Evolutionary conservation across 1,140 invertebrate genomes (phyloP).

Genomic region (Antheraea mylitta): DNA sequence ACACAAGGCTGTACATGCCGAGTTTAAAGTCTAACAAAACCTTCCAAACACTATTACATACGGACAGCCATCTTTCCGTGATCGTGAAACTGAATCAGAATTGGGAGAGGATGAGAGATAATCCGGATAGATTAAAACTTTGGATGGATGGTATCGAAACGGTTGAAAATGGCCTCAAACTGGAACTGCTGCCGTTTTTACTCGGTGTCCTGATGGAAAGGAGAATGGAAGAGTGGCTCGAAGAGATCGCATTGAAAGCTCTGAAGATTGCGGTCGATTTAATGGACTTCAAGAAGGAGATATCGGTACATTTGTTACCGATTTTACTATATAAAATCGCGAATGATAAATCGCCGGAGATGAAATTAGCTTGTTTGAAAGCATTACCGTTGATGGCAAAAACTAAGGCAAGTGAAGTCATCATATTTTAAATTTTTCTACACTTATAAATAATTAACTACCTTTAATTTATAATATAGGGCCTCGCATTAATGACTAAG

Average conservation of each 20-base stretch:
- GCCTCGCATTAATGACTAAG: too few relatives aligned
- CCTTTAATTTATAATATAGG: too few relatives aligned
- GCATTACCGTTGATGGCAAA: conserved; percentile 61
- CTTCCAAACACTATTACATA: conserved; percentile 49
- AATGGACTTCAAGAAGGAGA: conserved; percentile 48
- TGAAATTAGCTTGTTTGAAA: conserved; percentile 58
- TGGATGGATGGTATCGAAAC: conserved; percentile 48
- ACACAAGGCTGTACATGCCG: conserved; percentile 43
- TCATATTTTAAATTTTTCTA: too few relatives aligned
- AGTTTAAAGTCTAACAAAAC: conserved; percentile 55
- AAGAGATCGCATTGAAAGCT: conserved; percentile 39
- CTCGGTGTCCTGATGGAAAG: conserved; percentile 48
- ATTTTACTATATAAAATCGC: conserved; percentile 60
- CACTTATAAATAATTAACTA: too few relatives aligned
- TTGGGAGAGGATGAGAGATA: conserved; percentile 53
- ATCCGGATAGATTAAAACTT: conserved; percentile 44
- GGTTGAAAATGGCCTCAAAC: conserved; percentile 38
- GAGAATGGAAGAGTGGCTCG: conserved; percentile 33
- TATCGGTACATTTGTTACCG: conserved; percentile 53
- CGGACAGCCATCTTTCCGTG: conserved; percentile 44
- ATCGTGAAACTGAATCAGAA: conserved; percentile 54
- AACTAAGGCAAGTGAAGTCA: conserved; percentile 56
- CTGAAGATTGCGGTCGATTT: conserved; percentile 42
- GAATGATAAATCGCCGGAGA: conserved; percentile 41
- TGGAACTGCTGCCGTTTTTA: conserved; percentile 53